A percentile compares a stretch with the other conserved stretches of the same genome.
Conservation (phyloP, 2,888 invertebrate genomes). For the Chydorus sphaericus region DNA sequence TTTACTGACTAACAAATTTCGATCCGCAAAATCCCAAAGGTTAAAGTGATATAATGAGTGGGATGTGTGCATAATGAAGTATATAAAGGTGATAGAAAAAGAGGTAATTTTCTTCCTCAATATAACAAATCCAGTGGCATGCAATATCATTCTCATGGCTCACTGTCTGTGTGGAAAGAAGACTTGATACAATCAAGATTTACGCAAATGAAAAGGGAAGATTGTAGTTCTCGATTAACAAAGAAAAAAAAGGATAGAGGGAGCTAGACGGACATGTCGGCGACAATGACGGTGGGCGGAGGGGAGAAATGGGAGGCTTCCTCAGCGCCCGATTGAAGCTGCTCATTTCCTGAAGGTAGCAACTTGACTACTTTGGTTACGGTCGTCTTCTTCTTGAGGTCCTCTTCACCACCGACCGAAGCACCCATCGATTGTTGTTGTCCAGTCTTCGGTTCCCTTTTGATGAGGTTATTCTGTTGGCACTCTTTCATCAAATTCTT, state of each 20-base stretch:
- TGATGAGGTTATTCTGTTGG: background rate
- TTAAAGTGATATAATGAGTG: too few relatives aligned
- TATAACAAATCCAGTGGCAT: too few relatives aligned
- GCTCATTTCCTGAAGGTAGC: background rate
- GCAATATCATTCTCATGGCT: too few relatives aligned
- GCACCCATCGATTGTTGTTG: background rate
- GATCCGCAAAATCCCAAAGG: too few relatives aligned
- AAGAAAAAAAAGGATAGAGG: background rate
- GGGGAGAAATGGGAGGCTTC: background rate
- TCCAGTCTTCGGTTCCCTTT: background rate
- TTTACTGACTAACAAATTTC: too few relatives aligned
- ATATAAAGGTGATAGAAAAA: too few relatives aligned
- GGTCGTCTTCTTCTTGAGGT: background rate
- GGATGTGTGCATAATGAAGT: too few relatives aligned
- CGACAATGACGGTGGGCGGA: conserved; percentile 6
- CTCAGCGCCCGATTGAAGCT: background rate
- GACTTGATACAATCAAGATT: too few relatives aligned
- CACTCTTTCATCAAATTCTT: background rate
- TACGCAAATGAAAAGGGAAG: background rate
- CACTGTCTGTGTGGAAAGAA: too few relatives aligned
- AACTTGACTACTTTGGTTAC: conserved; percentile 2
- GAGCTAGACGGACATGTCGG: conserved; percentile 9
- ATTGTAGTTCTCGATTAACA: background rate
- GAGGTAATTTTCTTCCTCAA: too few relatives aligned
- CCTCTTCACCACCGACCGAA: background rate